phyloP scores from a whole-genome alignment of 2,888 invertebrate genomes.

The Cynaeus angustus region DNA sequence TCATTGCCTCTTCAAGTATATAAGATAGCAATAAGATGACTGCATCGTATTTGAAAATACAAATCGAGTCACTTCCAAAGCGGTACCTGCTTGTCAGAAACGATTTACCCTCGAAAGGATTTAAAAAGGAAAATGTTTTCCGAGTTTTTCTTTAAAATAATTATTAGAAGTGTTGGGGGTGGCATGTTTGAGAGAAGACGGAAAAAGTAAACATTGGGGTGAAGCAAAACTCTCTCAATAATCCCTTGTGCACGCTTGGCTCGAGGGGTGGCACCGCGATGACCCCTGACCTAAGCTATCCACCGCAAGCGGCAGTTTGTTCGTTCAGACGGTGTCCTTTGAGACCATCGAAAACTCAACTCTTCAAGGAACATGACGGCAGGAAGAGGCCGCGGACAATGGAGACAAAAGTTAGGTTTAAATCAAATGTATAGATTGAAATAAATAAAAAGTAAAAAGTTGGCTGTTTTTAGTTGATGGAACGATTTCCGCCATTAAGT shows the following conservation, averaged over 20 bases:
- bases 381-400: background rate
- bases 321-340: constrained; percentile 14
- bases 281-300: constrained; percentile 33
- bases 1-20: constrained; percentile 45
- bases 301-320: constrained; percentile 18
- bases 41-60: constrained; percentile 36
- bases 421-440: background rate
- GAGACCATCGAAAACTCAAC: constrained; percentile 15
- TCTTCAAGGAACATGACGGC: constrained; percentile 5
- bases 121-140: background rate
- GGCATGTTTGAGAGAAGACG: background rate
- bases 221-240: constrained; percentile 22
- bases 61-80: constrained; percentile 33
- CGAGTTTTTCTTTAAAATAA: no score
- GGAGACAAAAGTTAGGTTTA: background rate
- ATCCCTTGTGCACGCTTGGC: constrained; percentile 22
- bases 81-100: constrained; percentile 15
- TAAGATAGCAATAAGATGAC: constrained; percentile 43
- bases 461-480: no score
- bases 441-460: no score
- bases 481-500: no score
- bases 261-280: constrained; percentile 21
- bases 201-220: constrained; percentile 23
- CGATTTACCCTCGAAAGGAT: constrained; percentile 10
- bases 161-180: background rate